phyloP scores from a whole-genome alignment of 2,797 vertebrate species.

The Typhlichthys eigenmanni region DNA sequence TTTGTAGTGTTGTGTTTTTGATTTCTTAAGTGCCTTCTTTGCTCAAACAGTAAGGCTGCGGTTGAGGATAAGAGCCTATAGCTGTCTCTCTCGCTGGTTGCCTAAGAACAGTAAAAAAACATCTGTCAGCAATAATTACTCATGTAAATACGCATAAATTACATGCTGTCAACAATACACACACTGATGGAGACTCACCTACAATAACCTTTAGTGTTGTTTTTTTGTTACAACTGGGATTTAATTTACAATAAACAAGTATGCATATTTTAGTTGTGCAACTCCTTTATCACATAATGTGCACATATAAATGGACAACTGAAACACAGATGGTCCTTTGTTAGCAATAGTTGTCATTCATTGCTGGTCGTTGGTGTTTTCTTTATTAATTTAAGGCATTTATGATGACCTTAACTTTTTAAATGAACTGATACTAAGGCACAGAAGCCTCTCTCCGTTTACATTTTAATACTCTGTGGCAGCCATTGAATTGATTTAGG shows the following conservation, averaged over 20 bases:
- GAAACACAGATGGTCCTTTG: too few relatives aligned
- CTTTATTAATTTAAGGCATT: too few relatives aligned
- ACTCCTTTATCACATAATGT: background rate
- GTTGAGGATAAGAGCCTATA: too few relatives aligned
- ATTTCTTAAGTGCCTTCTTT: background rate
- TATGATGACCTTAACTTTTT: too few relatives aligned
- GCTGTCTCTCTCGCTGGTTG: slow-evolving; percentile 12
- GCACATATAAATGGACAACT: too few relatives aligned
- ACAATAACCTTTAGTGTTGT: background rate
- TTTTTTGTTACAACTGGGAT: background rate
- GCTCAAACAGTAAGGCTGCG: background rate
- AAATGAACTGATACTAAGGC: too few relatives aligned
- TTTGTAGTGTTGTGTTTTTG: background rate
- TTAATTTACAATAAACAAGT: background rate
- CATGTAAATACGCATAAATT: slow-evolving; percentile 58
- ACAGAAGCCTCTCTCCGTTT: too few relatives aligned
- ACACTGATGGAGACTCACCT: slow-evolving; percentile 7
- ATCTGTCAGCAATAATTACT: slow-evolving; percentile 51
- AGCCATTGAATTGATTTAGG: too few relatives aligned
- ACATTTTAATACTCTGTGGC: too few relatives aligned
- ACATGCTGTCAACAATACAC: slow-evolving; percentile 33
- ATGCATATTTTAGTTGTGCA: background rate
- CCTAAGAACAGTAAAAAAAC: slow-evolving; percentile 33
- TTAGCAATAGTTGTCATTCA: too few relatives aligned
- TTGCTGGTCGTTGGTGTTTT: too few relatives aligned